Conservation (phyloP, 2,888 invertebrate species). For the Clistopyga incitator region DNA sequence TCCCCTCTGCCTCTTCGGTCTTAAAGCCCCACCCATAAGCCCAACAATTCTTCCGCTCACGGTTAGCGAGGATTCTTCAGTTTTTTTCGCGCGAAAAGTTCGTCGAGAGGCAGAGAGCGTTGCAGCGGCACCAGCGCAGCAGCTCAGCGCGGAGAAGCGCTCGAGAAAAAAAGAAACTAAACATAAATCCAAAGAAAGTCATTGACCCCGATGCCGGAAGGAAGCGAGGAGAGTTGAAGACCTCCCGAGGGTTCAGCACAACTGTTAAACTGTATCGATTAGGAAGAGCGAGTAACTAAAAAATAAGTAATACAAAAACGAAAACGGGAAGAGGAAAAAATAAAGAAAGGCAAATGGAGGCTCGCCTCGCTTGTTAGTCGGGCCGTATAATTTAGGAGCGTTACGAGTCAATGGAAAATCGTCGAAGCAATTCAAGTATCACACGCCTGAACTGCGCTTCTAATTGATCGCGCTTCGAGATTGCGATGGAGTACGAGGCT, state of each 20-base stretch:
- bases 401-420: constrained; percentile 57
- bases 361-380: constrained; percentile 43
- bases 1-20: background rate
- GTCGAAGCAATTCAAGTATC: constrained; percentile 59
- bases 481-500: constrained; percentile 33
- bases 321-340: constrained; percentile 1
- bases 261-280: constrained; percentile 61
- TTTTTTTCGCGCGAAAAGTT: constrained; percentile 59
- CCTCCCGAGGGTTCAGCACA: constrained; percentile 9
- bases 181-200: constrained; percentile 38
- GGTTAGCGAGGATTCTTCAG: constrained; percentile 52
- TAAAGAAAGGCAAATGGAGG: constrained; percentile 18
- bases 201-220: constrained; percentile 37
- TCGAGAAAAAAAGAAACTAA: background rate
- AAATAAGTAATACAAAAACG: background rate
- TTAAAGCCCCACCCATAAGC: background rate
- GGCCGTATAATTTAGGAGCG: constrained; percentile 56
- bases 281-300: background rate
- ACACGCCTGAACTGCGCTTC: constrained; percentile 57
- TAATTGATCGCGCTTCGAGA: constrained; percentile 62
- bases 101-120: constrained; percentile 41
- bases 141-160: background rate
- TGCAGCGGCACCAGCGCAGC: constrained; percentile 17
- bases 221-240: constrained; percentile 25
- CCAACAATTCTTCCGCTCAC: constrained; percentile 43